Evolutionary conservation across 2,113 vertebrate genomes (phyloP).

Genomic region (Ctenomys sociabilis): DNA sequence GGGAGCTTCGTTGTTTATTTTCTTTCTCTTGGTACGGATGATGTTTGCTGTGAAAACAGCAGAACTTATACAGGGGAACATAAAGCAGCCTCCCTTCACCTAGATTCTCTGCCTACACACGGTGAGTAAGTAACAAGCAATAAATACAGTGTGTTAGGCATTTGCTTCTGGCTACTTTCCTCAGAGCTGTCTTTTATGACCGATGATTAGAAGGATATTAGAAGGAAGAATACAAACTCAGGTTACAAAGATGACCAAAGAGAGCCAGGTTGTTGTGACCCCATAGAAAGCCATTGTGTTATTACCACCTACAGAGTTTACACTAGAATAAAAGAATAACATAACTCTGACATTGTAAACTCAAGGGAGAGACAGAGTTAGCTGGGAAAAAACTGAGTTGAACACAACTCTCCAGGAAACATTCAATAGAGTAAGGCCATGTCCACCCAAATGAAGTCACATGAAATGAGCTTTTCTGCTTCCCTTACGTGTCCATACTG

Average conservation of each 20-base stretch:
- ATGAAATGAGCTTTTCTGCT: not conserved
- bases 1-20: not conserved
- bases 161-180: not conserved
- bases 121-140: not conserved
- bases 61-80: not conserved
- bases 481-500: not conserved
- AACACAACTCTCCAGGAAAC: not conserved
- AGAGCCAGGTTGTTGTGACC: not conserved
- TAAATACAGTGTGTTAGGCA: not conserved
- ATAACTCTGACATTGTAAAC: not conserved
- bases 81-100: not conserved
- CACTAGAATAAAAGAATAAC: not conserved
- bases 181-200: not conserved
- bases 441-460: not conserved
- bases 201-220: not conserved
- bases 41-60: not conserved
- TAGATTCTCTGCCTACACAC: not conserved
- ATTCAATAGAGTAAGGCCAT: not conserved
- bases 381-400: not conserved
- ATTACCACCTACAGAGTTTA: not conserved
- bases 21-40: not conserved
- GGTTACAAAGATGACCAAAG: not conserved
- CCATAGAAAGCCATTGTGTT: not conserved
- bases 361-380: not conserved
- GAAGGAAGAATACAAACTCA: not conserved